These are phyloP conservation scores for Antheraea mylitta DNA, from an alignment of 1,140 invertebrate species.

Conservation along the genomic window DNA sequence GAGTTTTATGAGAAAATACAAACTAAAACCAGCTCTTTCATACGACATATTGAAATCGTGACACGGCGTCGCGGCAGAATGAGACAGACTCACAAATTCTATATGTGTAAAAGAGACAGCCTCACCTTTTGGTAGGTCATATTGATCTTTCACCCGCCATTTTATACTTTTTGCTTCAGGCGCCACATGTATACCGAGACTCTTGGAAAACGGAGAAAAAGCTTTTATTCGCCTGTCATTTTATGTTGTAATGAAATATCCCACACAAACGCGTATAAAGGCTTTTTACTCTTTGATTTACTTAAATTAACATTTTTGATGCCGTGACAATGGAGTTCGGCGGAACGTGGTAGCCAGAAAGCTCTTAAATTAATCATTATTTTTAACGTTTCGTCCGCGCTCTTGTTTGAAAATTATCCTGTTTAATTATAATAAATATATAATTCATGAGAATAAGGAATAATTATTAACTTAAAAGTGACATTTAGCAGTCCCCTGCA, in stretches of 20 bases:
- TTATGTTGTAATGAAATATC: slow-evolving; percentile 57
- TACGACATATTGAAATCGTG: slow-evolving; percentile 66
- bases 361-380: slow-evolving; percentile 20
- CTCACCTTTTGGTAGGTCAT: slow-evolving; percentile 66
- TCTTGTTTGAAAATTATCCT: neutral
- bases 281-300: slow-evolving; percentile 39
- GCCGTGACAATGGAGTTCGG: slow-evolving; percentile 41
- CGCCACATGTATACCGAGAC: slow-evolving; percentile 60
- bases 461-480: neutral
- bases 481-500: neutral
- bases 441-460: neutral
- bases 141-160: slow-evolving; percentile 78
- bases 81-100: slow-evolving; percentile 34
- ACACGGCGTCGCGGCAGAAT: slow-evolving; percentile 43
- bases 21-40: slow-evolving; percentile 53
- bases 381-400: slow-evolving; percentile 12
- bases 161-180: slow-evolving; percentile 69
- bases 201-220: slow-evolving; percentile 52
- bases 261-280: slow-evolving; percentile 35
- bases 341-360: slow-evolving; percentile 7
- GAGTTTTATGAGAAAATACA: slow-evolving; percentile 44
- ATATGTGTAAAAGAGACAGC: slow-evolving; percentile 42
- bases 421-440: neutral
- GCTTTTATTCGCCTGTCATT: slow-evolving; percentile 65
- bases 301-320: slow-evolving; percentile 60